Base-by-base conservation (phyloP, 2,797 vertebrate genomes). In the Cyprinodon diabolis region DNA sequence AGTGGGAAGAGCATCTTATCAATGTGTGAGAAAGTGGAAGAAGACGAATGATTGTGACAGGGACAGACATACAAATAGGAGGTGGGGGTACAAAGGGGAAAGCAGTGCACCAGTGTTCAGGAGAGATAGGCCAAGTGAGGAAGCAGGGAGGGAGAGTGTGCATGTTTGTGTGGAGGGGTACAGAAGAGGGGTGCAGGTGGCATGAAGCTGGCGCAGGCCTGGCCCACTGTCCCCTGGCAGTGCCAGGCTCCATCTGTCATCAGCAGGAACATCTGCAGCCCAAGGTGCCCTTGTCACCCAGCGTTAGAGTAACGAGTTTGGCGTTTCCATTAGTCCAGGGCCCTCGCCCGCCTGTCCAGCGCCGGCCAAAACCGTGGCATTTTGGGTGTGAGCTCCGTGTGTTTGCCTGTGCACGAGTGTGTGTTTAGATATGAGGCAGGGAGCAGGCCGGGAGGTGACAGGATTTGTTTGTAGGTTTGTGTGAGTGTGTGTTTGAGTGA, bases 261-360 rank as follows among this genome's bases (percentile, higher is more conserved):
- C 93, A 90, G 90, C 91, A 91, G 87, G 96, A 97, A 96, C 97
- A 97, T 97, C 97, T 97, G 97, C 96, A 97, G 94, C 95, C 95
- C 95, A 96, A 97, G 96, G 97, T 97, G 97, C 96, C 96, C 96
- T 96, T 96, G 96, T 97, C 96, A 96, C 96, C 97, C 96, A 95
- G 94, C 91, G 95, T 97, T 97, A 97, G 95, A 97, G 96, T 96
- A 96, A 96, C 93, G 95, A 96, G 95, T 94, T 95, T 96, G 96
- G 95, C 95, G 95, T 96, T 95, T 97, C 95, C 95, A 96, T 97
- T 96, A 96, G 90, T 90, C 90, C 90, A 75, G 86, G 87, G 90
- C 86, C 87, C 82, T 89, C 77, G 89, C 91, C 86, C 65, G 87
- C 82, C 84, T 55, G 82, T 74, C 86, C 82, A 23, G 74, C 69